Base-by-base conservation (phyloP, 1,140 invertebrate species). In the Trachymyrmex septentrionalis region DNA sequence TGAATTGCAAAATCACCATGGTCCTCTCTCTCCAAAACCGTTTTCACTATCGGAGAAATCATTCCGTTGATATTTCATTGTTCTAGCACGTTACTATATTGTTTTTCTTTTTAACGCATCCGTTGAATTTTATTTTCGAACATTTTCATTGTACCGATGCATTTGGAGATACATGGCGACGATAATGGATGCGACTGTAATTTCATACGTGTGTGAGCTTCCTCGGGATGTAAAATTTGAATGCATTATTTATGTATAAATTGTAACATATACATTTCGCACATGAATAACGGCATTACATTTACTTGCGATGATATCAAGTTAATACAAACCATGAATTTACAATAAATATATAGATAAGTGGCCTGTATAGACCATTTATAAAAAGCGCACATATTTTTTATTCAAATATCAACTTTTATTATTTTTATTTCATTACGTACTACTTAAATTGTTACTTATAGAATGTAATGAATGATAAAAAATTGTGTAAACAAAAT, bases 201-300 rank as follows among this genome's bases (percentile, higher is more conserved):
- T 72, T 72, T 81, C 64, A 19, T 34, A 24, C 78, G 53, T 30
- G 30, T 27, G 30, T 55, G 24, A 71, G 48, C 16, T 44, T 44
- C 66, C 64, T 72, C 78, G 9, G 66, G 5, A 53, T 72, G 44
- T 27, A 66, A 82, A 82, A 82, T 72, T 72, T 72, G 67, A 82
- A 82, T 82, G 53, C 53, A 82, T 82, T 72, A 82, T 72, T 82
- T 82, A 72, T 59, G 21, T 48, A 72, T 72, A 59, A 82, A 82
- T 59, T 81, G 34, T 5, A 72, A 27, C 63, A 48, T 59, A 21
- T 10, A 16, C 19, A 59, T 72, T 59, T 59, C 19, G 27, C 53
- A 59, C 66, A 48, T 72, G 21, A 72, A 72, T 59, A 72, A 72
- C 44, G 27, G 57, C 3, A 38, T 48, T 27, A n/a, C 38, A 44